Evolutionary conservation across 2,797 vertebrate genomes (phyloP).

Genomic region (Macropus fuliginosus): DNA sequence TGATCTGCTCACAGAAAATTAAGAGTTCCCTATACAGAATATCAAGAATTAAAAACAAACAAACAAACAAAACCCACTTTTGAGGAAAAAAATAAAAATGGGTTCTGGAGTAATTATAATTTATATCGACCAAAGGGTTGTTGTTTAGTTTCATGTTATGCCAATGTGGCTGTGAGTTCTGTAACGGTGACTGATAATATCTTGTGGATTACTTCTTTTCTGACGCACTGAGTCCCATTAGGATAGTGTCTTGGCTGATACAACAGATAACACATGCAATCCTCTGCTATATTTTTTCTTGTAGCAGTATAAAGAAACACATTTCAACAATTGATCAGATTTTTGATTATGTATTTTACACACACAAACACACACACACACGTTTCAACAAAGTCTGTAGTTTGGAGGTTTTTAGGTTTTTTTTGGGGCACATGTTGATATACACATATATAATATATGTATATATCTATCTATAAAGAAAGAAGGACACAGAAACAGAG

Average conservation of each 20-base stretch:
- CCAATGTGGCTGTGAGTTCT: not conserved
- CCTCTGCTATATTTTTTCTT: not conserved
- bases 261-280: not conserved
- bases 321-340: conserved; percentile 16
- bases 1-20: conserved; percentile 46
- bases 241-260: not conserved
- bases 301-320: not conserved
- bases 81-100: conserved; percentile 4
- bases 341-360: not conserved
- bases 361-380: not conserved
- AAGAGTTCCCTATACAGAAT: conserved; percentile 41
- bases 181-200: not conserved
- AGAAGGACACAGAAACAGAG: not conserved
- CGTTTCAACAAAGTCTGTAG: not conserved
- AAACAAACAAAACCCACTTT: not conserved
- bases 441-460: not conserved
- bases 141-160: not conserved
- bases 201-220: conserved; percentile 14
- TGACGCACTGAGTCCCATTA: not conserved
- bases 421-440: not conserved
- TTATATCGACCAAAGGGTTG: not conserved
- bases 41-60: not conserved
- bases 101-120: conserved; percentile 33
- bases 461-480: not conserved
- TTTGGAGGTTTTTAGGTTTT: not conserved